Evolutionary conservation across 2,797 vertebrate species (phyloP), one percentile per base, ranked within the genome.

Genomic region (Channa striata): DNA sequence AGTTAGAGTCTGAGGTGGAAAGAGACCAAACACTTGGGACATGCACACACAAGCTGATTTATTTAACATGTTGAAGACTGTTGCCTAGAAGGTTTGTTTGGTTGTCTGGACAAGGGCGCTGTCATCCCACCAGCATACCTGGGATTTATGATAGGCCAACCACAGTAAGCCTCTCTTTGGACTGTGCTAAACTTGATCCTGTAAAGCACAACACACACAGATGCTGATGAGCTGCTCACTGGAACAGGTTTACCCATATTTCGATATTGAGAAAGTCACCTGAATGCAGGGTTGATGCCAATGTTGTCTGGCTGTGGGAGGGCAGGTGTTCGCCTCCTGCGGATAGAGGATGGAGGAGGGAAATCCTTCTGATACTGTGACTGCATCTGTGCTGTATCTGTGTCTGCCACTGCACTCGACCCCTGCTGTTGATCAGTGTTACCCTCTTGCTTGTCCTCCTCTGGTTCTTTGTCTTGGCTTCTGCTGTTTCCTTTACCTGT

Each of bases 301-400:
- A 95, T 93, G 87, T 95, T 95, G 83, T 96, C 94, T 0, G 88
- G 82, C 43, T 90, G 91, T 1, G 93, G 94, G 2, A 68, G 34
- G 20, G 86, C 88, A 13, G 87, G 91, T 10, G 85, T 87, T 68
- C 80, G 67, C 19, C 82, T 85, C 78, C 85, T 80, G 12, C 48
- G 64, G 17, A 69, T 70, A 10, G 47, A 68, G 3, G 74, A 68
- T 0, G 69, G 87, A 30, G 68, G 81, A 48, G 88, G 91, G 68
- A 92, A 95, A 64, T 95, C 93, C 5, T 83, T 90, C 82, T 93
- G 93, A 82, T 94, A 93, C 73, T 92, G 92, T 64, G 91, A 92
- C 69, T 82, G 42, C 65, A 68, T 80, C 14, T 65, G 59, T 12
- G 8, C 10, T 50, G 47, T 8, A 13, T 59, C 74, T 43, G 61